phyloP scores from a whole-genome alignment of 2,888 invertebrate species.

The Dorcus hopei region DNA sequence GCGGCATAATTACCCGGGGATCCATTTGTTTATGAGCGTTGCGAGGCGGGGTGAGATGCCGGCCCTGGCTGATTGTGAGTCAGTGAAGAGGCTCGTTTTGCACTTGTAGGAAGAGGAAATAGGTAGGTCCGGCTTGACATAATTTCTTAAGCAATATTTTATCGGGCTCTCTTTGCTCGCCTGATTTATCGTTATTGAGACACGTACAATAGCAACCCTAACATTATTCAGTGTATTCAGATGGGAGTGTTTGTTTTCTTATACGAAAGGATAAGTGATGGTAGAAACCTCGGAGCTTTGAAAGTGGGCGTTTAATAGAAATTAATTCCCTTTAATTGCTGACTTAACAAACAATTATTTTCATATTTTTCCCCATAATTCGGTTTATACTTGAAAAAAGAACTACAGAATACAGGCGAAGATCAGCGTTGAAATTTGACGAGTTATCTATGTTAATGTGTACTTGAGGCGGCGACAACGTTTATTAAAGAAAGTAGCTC shows the following conservation, averaged over 20 bases:
- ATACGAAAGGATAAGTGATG: no score
- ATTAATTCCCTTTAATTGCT: no score
- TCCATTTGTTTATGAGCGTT: constrained; percentile 8
- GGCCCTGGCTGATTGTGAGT: constrained; percentile 6
- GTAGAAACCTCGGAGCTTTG: no score
- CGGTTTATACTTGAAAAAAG: no score
- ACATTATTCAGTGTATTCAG: constrained; percentile 11
- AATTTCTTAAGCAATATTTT: constrained; percentile 25
- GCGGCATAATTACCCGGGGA: constrained; percentile 12
- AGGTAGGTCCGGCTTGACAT: constrained; percentile 26
- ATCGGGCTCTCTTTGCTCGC: constrained; percentile 21
- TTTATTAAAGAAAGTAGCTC: no score
- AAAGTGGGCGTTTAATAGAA: no score
- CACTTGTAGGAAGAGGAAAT: constrained; percentile 30
- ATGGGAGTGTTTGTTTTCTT: constrained; percentile 18
- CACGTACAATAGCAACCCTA: constrained; percentile 17
- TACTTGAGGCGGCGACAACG: no score
- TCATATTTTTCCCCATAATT: no score
- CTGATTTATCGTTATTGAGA: constrained; percentile 23
- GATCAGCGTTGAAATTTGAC: no score
- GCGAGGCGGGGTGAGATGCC: constrained; percentile 4
- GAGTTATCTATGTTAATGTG: no score
- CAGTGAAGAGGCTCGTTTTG: constrained; percentile 22
- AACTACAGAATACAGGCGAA: no score
- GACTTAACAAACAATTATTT: no score